phyloP scores from a whole-genome alignment of 2,797 vertebrate species.

The Melanotaenia boesemani region DNA sequence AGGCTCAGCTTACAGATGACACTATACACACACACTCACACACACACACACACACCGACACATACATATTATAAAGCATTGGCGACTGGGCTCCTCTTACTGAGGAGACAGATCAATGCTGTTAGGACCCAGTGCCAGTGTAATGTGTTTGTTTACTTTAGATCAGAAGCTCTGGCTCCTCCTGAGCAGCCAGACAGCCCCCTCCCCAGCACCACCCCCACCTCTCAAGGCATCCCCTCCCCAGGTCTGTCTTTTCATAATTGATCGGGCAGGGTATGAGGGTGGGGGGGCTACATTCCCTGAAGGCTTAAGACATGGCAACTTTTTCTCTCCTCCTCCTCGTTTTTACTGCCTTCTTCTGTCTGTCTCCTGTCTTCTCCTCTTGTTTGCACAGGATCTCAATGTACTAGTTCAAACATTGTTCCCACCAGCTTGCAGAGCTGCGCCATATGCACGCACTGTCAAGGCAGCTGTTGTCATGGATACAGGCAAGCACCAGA shows the following conservation, averaged over 20 bases:
- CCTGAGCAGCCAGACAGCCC: slow-evolving; percentile 88
- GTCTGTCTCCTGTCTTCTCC: slow-evolving; percentile 56
- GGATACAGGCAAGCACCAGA: slow-evolving; percentile 96
- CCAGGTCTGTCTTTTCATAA: slow-evolving; percentile 96
- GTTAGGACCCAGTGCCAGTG: slow-evolving; percentile 92
- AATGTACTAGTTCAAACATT: slow-evolving; percentile 99
- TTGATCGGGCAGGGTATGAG: slow-evolving; percentile 94
- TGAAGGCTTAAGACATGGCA: slow-evolving; percentile 97
- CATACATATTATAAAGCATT: slow-evolving; percentile 32
- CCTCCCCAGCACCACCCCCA: slow-evolving; percentile 63
- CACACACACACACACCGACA: slow-evolving; percentile 13
- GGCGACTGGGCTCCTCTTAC: slow-evolving; percentile 80
- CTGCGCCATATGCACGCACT: slow-evolving; percentile 98
- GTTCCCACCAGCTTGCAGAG: slow-evolving; percentile 99
- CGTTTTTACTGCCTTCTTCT: slow-evolving; percentile 5
- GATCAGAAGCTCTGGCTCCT: slow-evolving; percentile 94
- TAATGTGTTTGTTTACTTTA: slow-evolving; percentile 98
- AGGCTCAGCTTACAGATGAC: slow-evolving; percentile 57
- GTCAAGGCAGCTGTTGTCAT: slow-evolving; percentile 99
- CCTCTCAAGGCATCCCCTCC: slow-evolving; percentile 62
- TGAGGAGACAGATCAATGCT: slow-evolving; percentile 94
- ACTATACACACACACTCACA: slow-evolving; percentile 24
- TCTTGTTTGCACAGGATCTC: slow-evolving; percentile 99
- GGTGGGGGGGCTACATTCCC: slow-evolving; percentile 95
- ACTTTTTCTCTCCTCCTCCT: slow-evolving; percentile 83